Base-by-base conservation (phyloP, 2,113 vertebrate species). In the Xenus cinereus region DNA sequence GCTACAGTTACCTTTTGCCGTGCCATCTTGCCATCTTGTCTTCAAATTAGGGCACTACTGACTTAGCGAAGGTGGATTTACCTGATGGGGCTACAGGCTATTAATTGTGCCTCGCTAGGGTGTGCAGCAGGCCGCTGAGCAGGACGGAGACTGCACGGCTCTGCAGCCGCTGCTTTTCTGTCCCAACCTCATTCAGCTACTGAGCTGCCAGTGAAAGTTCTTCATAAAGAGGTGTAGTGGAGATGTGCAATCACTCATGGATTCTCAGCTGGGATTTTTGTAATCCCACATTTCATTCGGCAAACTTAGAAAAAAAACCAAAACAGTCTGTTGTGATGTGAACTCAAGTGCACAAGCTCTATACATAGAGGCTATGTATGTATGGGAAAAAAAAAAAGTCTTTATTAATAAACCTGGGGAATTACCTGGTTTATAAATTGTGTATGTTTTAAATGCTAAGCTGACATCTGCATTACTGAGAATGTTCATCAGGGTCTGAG, bases 401-500 rank as follows among this genome's bases (percentile, higher is more conserved):
- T 32, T 14, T 71, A 63, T 50, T 77, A 77, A 89, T 54, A 67
- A 87, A 72, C 14, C 26, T 27, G 6, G 9, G 13, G 15, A 77
- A 97, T 97, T 93, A 99, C 99, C 98, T 98, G 95, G 75, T 97
- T 93, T 98, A 75, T 97, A 97, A 95, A 99, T 98, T 7, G 98
- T 98, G 82, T 99, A 99, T 9, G 99, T 99, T 93, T 98, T 98
- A 97, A 98, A 99, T 7, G 98, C 99, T 85, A 97, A 93, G 95
- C 88, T 98, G 82, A 99, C 89, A 48, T 97, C 98, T 46, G 98
- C 98, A 8, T 98, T 99, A 94, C 98, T 98, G 89, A 99, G 90
- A 67, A 99, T 93, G 86, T 98, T 97, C 94, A 99, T 91, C 64
- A 99, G 94, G 33, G 97, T 98, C 91, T 98, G 97, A 8, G 99